A percentile compares a stretch with the other conserved stretches of the same genome.
Evolutionary conservation across 2,888 invertebrate species (phyloP).

Genomic region (Caenorhabditis doughertyi): DNA sequence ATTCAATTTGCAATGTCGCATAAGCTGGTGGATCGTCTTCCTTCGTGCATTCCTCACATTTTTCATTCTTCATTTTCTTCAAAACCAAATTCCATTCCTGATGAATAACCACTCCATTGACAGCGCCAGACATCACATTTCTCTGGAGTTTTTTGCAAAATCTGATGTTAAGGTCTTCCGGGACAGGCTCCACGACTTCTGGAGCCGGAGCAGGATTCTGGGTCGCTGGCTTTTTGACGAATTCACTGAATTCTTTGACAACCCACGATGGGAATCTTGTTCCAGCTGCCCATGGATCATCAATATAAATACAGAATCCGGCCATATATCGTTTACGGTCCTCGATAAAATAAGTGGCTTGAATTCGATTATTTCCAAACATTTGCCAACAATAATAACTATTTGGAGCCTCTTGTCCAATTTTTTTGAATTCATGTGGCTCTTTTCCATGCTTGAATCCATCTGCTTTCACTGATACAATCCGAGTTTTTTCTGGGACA

Average conservation of each 20-base stretch:
- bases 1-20: no score
- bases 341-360: conserved; percentile 2
- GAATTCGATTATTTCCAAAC: conserved; percentile 16
- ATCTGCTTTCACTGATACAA: neutral
- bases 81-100: neutral
- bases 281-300: neutral
- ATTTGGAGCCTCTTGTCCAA: neutral
- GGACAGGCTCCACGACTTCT: no score
- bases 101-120: neutral
- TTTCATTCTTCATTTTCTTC: neutral
- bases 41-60: neutral
- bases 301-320: conserved; percentile 13
- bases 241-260: no score
- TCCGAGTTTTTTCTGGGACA: neutral
- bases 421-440: neutral
- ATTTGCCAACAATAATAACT: neutral
- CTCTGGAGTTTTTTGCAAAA: neutral
- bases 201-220: no score
- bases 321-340: neutral
- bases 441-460: neutral
- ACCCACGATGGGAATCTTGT: no score
- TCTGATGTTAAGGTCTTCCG: no score
- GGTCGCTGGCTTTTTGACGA: no score
- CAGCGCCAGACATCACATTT: neutral
- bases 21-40: no score